Percentiles rank a stretch among this genome's conserved stretches.
Evolutionary conservation across 2,113 vertebrate genomes (phyloP).

Genomic region (Sylvietta virens): DNA sequence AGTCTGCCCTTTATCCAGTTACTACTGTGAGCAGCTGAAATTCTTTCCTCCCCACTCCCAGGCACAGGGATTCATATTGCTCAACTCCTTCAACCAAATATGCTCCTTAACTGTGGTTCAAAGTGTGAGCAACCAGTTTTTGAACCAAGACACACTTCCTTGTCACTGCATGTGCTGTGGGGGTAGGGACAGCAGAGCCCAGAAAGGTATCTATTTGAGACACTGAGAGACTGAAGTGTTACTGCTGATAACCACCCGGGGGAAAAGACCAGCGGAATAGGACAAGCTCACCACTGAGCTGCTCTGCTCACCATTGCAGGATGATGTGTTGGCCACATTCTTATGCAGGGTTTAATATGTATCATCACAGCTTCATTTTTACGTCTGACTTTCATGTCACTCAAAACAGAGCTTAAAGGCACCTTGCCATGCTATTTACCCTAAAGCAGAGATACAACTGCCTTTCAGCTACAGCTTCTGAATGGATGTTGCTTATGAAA

Average conservation of each 20-base stretch:
- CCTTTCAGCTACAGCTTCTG: not conserved
- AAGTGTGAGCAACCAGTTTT: not conserved
- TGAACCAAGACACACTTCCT: not conserved
- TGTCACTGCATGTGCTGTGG: not conserved
- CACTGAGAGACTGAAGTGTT: not conserved
- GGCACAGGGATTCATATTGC: not conserved
- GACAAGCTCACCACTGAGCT: not conserved
- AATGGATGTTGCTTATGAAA: not conserved
- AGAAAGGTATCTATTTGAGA: not conserved
- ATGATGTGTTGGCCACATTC: not conserved
- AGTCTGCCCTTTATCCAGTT: not conserved
- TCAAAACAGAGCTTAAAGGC: not conserved
- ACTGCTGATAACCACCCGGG: not conserved
- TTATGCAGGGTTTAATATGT: not conserved
- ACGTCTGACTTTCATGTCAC: not conserved
- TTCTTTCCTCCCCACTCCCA: not conserved
- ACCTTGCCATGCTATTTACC: not conserved
- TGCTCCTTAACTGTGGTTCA: not conserved
- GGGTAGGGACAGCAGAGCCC: not conserved
- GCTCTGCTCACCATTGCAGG: not conserved
- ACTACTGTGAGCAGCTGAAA: not conserved
- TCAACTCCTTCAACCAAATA: not conserved
- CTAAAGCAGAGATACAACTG: not conserved
- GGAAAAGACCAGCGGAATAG: not conserved
- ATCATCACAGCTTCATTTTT: not conserved